phyloP scores from a whole-genome alignment of 2,113 vertebrate species.

The Salvator merianae region DNA sequence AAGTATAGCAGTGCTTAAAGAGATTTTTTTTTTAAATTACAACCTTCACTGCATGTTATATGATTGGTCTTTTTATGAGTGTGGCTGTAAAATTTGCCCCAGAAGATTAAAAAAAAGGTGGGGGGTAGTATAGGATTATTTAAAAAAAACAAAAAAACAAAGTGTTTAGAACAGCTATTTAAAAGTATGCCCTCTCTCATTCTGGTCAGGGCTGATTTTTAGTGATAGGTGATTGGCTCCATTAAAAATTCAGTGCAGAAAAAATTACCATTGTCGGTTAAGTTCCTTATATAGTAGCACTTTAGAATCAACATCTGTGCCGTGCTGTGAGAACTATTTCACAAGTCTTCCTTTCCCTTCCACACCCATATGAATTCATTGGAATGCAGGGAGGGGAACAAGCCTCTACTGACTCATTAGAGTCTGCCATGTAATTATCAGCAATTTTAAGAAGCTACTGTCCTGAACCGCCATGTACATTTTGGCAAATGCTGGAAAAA shows the following conservation, averaged over 20 bases:
- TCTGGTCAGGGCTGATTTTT: not conserved
- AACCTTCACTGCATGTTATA: constrained; percentile 15
- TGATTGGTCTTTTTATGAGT: constrained; percentile 25
- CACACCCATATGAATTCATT: constrained; percentile 70
- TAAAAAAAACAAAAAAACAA: not conserved
- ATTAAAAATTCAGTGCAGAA: constrained; percentile 14
- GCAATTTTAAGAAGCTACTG: constrained; percentile 64
- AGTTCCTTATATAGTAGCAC: constrained; percentile 52
- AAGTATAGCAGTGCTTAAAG: constrained; percentile 11
- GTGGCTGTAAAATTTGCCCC: constrained; percentile 7
- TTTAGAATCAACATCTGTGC: constrained; percentile 53
- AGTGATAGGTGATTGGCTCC: constrained; percentile 1
- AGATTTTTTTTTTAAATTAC: too few relatives aligned
- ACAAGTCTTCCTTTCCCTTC: constrained; percentile 62
- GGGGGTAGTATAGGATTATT: not conserved
- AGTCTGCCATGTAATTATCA: constrained; percentile 60
- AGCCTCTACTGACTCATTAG: constrained; percentile 69
- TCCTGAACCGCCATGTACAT: constrained; percentile 41
- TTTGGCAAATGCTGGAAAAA: constrained; percentile 44
- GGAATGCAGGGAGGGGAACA: constrained; percentile 66
- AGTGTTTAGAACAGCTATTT: constrained; percentile 18
- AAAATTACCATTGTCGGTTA: constrained; percentile 21
- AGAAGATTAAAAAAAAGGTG: constrained; percentile 20
- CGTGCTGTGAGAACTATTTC: constrained; percentile 63
- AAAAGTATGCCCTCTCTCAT: not conserved